Evolutionary conservation across 1,140 invertebrate species (phyloP).

Genomic region (Tachypleus tridentatus): DNA sequence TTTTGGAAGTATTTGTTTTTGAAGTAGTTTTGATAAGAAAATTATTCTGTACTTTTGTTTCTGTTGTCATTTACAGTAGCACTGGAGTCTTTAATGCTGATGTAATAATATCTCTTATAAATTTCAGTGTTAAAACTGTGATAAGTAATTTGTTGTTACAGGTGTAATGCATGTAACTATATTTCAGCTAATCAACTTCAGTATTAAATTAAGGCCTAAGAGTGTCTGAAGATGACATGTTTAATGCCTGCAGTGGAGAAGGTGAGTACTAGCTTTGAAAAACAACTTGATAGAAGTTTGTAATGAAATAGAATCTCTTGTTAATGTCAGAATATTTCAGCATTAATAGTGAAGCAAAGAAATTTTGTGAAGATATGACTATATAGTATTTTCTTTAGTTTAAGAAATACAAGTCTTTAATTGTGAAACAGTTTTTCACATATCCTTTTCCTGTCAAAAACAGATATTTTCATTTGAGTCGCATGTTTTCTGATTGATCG

Average conservation of each 20-base stretch:
- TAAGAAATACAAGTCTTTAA: not conserved
- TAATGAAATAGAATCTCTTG: slow-evolving; percentile 3
- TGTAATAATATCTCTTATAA: too few species aligned
- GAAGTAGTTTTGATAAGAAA: too few species aligned
- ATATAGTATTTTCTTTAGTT: slow-evolving; percentile 3
- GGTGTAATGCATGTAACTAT: slow-evolving; percentile 14
- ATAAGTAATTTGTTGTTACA: slow-evolving; percentile 5
- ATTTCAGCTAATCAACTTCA: slow-evolving; percentile 38
- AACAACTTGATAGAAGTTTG: slow-evolving; percentile 7
- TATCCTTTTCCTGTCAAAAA: too few species aligned
- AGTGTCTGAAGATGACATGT: slow-evolving; percentile 36
- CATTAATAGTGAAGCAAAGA: too few species aligned
- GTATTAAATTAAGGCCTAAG: slow-evolving; percentile 41
- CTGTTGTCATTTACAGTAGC: too few species aligned
- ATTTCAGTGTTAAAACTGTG: not conserved
- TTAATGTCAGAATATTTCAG: slow-evolving; percentile 6
- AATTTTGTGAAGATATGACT: too few species aligned
- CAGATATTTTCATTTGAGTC: too few species aligned
- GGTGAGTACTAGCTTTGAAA: slow-evolving; percentile 18
- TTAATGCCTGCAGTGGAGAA: slow-evolving; percentile 31
- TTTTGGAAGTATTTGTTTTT: too few species aligned
- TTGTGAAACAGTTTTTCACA: too few species aligned
- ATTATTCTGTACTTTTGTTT: too few species aligned
- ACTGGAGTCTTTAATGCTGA: too few species aligned
- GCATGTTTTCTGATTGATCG: too few species aligned